These are phyloP conservation scores for Oreochromis niloticus DNA, from an alignment of 2,113 vertebrate genomes.

Conservation along the genomic window DNA sequence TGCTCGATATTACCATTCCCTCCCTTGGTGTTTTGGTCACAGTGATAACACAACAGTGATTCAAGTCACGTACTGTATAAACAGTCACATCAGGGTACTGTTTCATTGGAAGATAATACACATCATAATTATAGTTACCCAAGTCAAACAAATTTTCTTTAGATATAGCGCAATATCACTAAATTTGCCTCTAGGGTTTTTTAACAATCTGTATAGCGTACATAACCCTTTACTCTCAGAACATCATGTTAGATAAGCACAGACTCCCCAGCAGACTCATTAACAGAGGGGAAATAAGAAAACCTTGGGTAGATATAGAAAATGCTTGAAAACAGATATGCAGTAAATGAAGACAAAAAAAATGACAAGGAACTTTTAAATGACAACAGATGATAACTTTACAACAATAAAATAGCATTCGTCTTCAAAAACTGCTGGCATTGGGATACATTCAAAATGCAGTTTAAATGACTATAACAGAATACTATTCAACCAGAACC, in stretches of 20 bases:
- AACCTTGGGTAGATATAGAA: neutral
- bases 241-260: neutral
- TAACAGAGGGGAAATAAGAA: neutral
- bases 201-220: neutral
- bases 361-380: neutral
- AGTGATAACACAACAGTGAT: neutral
- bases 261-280: neutral
- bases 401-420: neutral
- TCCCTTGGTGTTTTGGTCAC: slow-evolving; percentile 4
- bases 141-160: neutral
- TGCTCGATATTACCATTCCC: neutral
- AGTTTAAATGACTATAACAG: neutral
- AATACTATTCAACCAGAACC: neutral
- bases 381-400: neutral
- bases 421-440: neutral
- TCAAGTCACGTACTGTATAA: neutral
- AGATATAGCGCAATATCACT: neutral
- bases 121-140: neutral
- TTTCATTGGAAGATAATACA: neutral
- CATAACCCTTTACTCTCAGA: neutral
- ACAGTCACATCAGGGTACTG: neutral
- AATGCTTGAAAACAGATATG: neutral
- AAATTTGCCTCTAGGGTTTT: neutral
- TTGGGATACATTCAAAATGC: neutral
- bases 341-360: neutral